A percentile compares a stretch with the other conserved stretches of the same genome.
phyloP scores from a whole-genome alignment of 2,888 invertebrate species.

The Cistogaster globosa region DNA sequence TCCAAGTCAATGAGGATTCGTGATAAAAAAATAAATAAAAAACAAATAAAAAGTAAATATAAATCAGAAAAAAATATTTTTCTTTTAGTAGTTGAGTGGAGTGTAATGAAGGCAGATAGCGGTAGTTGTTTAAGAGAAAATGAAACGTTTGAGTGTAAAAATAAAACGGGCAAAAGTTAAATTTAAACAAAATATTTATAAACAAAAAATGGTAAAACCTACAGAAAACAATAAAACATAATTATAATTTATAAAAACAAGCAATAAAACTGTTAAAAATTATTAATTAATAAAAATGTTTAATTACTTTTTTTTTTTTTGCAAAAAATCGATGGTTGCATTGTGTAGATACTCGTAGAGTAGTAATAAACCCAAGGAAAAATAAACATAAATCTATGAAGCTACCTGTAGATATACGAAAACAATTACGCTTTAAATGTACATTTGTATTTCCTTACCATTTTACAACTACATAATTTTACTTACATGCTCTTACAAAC shows the following conservation, averaged over 20 bases:
- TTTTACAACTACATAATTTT: background rate
- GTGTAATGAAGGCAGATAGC: constrained; percentile 32
- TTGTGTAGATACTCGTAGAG: constrained; percentile 49
- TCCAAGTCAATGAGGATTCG: constrained; percentile 49
- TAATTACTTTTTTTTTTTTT: background rate
- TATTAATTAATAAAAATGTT: background rate
- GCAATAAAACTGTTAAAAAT: background rate
- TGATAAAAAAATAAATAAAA: constrained; percentile 32
- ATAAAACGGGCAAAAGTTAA: constrained; percentile 24
- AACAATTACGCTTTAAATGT: constrained; percentile 1
- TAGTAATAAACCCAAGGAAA: background rate
- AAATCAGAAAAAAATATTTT: constrained; percentile 4
- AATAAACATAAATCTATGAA: constrained; percentile 47
- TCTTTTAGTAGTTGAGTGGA: constrained; percentile 59
- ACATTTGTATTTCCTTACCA: background rate
- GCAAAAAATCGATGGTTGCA: constrained; percentile 67
- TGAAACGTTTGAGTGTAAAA: constrained; percentile 24
- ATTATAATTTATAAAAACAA: background rate
- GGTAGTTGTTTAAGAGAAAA: constrained; percentile 31
- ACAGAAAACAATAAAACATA: background rate
- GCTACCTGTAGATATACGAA: constrained; percentile 80
- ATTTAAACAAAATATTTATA: constrained; percentile 12
- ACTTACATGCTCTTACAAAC: background rate
- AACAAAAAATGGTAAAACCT: background rate
- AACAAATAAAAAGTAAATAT: background rate